Conservation (phyloP, 1,140 invertebrate species). For the Drosophila nebulosa region DNA sequence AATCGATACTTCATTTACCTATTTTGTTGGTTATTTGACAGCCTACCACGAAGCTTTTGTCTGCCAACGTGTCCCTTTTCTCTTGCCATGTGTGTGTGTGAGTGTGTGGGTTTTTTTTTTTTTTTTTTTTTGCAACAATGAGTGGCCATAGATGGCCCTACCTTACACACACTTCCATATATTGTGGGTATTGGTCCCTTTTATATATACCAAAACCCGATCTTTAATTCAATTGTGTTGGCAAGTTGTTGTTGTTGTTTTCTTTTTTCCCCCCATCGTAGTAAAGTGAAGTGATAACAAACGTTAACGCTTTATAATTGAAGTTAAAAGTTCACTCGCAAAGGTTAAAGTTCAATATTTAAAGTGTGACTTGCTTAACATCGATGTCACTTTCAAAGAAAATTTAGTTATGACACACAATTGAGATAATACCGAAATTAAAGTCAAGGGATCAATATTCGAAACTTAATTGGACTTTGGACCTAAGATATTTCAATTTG, state of each 20-base stretch:
- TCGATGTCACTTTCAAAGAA: no score
- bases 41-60: neutral
- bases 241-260: neutral
- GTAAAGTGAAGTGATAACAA: neutral
- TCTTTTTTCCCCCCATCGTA: neutral
- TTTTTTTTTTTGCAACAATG: neutral
- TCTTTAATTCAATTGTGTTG: neutral
- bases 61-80: neutral
- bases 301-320: neutral
- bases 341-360: neutral
- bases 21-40: neutral
- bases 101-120: no score
- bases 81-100: no score
- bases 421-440: no score
- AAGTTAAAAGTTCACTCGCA: neutral
- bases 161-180: neutral
- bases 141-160: neutral
- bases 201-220: neutral
- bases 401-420: no score
- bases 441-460: no score
- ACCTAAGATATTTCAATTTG: no score
- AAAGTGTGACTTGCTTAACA: no score
- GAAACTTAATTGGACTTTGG: no score
- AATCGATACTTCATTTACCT: slow-evolving; percentile 19
- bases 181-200: neutral